Percentiles rank a stretch among this genome's conserved stretches.
phyloP scores from a whole-genome alignment of 2,113 vertebrate species.

The Copsychus sechellarum region DNA sequence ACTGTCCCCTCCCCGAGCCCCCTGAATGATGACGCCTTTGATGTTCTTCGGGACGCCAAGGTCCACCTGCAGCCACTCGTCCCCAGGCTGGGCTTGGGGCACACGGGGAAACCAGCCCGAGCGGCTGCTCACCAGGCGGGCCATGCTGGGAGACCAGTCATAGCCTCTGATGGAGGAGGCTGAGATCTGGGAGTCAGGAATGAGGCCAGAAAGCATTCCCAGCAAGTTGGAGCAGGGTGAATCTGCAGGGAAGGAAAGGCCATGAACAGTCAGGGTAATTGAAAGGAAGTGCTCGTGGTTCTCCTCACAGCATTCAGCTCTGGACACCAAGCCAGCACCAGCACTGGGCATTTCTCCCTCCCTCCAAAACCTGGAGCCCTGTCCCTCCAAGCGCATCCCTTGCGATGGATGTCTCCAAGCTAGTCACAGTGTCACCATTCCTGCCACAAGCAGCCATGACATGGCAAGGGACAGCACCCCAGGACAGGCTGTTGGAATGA shows the following conservation, averaged over 20 bases:
- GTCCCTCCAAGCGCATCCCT: not conserved
- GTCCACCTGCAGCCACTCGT: slow-evolving; percentile 96
- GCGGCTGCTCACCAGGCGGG: slow-evolving; percentile 92
- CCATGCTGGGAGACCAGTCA: slow-evolving; percentile 89
- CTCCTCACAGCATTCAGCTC: not conserved
- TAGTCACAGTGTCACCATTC: not conserved
- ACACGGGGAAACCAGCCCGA: slow-evolving; percentile 93
- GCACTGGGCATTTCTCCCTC: not conserved
- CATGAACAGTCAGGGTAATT: not conserved
- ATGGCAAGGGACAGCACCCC: not conserved
- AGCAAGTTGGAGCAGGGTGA: slow-evolving; percentile 93
- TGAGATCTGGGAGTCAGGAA: slow-evolving; percentile 91
- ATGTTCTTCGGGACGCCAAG: slow-evolving; percentile 86
- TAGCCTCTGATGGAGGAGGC: slow-evolving; percentile 93
- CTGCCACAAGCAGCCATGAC: not conserved
- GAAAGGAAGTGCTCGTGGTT: rapidly evolving
- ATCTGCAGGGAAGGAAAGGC: slow-evolving; percentile 76
- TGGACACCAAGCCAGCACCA: not conserved
- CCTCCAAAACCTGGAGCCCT: not conserved
- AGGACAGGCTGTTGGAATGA: not conserved
- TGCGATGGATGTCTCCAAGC: not conserved
- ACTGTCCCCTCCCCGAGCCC: slow-evolving; percentile 90
- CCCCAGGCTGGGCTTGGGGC: slow-evolving; percentile 87
- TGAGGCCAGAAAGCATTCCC: slow-evolving; percentile 93
- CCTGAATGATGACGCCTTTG: slow-evolving; percentile 93